Evolutionary conservation across 2,888 invertebrate genomes (phyloP), one percentile per base, ranked within the genome.

Genomic region (Drosophila emarginata): DNA sequence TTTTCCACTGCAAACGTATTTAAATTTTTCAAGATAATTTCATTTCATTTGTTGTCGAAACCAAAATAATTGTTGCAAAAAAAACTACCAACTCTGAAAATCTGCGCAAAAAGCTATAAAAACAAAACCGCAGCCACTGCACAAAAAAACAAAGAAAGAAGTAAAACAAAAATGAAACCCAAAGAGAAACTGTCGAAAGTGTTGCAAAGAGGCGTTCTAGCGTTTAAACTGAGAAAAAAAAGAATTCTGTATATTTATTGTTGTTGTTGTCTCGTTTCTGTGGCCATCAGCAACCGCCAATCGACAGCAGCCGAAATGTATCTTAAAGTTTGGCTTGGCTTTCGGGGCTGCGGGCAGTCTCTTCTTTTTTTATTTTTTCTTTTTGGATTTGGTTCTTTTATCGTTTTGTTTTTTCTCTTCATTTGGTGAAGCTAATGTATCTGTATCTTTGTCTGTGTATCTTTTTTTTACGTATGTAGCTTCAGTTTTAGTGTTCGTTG

Each of bases 131-230:
- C 81, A 80, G 76, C 69, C 40, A 56, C 76, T 78, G 76, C 87
- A 71, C 62, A 64, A 61, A 62, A 56, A 32, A 26, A 64, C 65
- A 63, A 32, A 37, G 59, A 32, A 37, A 59, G 54, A 28, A 59
- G 54, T 12, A 54, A 52, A 72, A 64, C 39, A 32, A 12, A n/a
- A 53, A 61, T 52, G 12, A 54, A 57, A 26, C 39, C 63, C 26
- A 56, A 45, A 64, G 56, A 57, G 60, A 52, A 64, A 72, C 23
- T 45, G 11, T 64, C 52, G 85, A 87, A 87, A 89, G 88, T 90
- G 90, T 90, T 87, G 89, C 77, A 83, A 85, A 89, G 90, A 90
- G 89, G 90, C 90, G 89, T 90, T 89, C 89, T 90, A 89, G 89
- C 87, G 84, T 89, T 90, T 83, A 88, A 88, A 88, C 80, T 83